These are phyloP conservation scores for Paracentrotus lividus DNA, from an alignment of 53 echinoderm and acorn worm genomes.

Conservation along the genomic window DNA sequence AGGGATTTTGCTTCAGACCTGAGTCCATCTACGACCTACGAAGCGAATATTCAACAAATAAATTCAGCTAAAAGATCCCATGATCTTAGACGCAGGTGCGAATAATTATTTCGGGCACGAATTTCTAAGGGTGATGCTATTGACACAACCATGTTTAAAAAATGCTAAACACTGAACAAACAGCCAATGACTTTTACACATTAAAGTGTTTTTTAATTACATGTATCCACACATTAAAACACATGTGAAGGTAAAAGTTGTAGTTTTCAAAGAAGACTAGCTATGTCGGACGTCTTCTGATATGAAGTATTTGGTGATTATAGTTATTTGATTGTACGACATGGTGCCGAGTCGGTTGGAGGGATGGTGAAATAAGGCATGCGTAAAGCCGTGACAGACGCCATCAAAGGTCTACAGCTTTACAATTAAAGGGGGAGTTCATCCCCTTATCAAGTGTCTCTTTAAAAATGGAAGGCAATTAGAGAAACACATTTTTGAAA, in stretches of 20 bases:
- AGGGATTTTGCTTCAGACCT: no score
- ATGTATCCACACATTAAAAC: background rate
- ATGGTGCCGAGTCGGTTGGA: background rate
- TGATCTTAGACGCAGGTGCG: no score
- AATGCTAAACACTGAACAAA: background rate
- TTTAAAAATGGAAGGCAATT: no score
- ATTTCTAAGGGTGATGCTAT: no score
- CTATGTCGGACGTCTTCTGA: background rate
- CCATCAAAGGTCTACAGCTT: background rate
- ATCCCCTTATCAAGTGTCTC: no score
- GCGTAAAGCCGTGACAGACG: constrained; percentile 34
- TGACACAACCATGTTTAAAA: no score
- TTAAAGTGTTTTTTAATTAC: background rate
- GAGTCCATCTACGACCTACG: no score
- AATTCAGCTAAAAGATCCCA: no score
- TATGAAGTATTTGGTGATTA: background rate
- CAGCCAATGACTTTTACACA: background rate
- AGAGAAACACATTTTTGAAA: no score
- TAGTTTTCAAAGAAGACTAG: background rate
- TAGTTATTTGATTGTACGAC: constrained; percentile 11
- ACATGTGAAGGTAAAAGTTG: background rate
- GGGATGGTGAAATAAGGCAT: constrained; percentile 28
- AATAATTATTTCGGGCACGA: no score
- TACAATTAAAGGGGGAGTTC: background rate
- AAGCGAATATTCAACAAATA: no score